Evolutionary conservation across 2,797 vertebrate species (phyloP), one percentile per base, ranked within the genome.

Genomic region (Columba guinea): DNA sequence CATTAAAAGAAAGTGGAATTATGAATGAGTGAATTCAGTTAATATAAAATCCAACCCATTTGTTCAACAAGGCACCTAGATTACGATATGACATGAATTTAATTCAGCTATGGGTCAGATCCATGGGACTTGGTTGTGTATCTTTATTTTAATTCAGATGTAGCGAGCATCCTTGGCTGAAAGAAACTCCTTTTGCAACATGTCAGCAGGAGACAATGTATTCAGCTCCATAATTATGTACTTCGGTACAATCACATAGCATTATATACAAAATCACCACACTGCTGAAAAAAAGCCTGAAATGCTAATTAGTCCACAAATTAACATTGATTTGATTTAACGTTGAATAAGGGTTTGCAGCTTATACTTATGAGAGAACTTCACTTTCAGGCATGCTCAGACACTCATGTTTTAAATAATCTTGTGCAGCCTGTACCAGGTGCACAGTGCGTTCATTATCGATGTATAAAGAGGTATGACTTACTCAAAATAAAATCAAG

Each of bases 271-370:
- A 97, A 97, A 97, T 97, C 98, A 97, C 97, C 96, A 94, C 24
- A 39, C 90, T 97, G 94, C 96, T 58, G 93, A 76, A 96, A 96
- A 96, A 97, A 97, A 97, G 93, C 77, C 95, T 97, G 95, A 97
- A 97, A 98, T 97, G 97, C 97, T 98, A 98, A 98, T 98, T 98
- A 98, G 97, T 97, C 97, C 97, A 96, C 97, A 97, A 98, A 98
- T 98, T 98, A 98, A 98, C 98, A 97, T 95, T 98, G 98, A 98
- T 98, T 98, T 98, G 97, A 98, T 98, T 98, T 98, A 97, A 97
- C 95, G 97, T 97, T 97, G 97, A 98, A 97, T 97, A 98, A 98
- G 87, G 97, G 97, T 97, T 98, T 98, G 96, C 97, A 96, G 48
- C 96, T 97, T 97, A 98, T 98, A 97, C 97, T 98, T 98, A 97